Percentiles rank a stretch among this genome's conserved stretches.
These are phyloP conservation scores for Ceratosolen solmsi DNA, from an alignment of 1,140 invertebrate species.

Conservation along the genomic window DNA sequence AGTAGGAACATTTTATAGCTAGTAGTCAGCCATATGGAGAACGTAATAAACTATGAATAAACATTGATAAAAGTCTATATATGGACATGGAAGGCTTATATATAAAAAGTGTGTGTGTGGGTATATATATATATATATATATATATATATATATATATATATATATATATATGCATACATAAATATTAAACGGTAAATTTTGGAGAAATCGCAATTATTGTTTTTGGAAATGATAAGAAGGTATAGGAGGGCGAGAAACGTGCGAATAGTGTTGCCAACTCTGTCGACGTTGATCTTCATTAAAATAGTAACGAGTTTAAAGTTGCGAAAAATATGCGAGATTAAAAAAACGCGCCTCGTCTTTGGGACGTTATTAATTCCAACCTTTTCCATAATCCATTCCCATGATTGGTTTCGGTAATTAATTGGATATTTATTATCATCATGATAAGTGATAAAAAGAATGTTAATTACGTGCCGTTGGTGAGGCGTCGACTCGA, in stretches of 20 bases:
- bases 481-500: conserved; percentile 27
- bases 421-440: neutral
- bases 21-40: conserved; percentile 69
- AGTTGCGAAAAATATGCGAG: conserved; percentile 49
- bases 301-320: conserved; percentile 45
- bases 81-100: conserved; percentile 57
- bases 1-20: conserved; percentile 68
- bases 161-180: neutral
- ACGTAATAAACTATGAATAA: conserved; percentile 67
- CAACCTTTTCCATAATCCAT: neutral
- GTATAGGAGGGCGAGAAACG: conserved; percentile 46
- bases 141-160: conserved; percentile 58
- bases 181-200: conserved; percentile 66
- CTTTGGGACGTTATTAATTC: conserved; percentile 32
- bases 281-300: conserved; percentile 52
- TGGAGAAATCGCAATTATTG: conserved; percentile 59
- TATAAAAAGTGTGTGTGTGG: conserved; percentile 60
- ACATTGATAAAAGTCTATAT: conserved; percentile 61
- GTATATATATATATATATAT: conserved; percentile 57
- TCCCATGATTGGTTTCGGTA: neutral
- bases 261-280: conserved; percentile 52
- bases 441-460: neutral
- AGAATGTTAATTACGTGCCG: conserved; percentile 19
- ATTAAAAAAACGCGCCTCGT: conserved; percentile 39
- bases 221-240: conserved; percentile 58